These are phyloP conservation scores for Saguinus imperator DNA, from an alignment of 2,113 vertebrate species.

Conservation along the genomic window DNA sequence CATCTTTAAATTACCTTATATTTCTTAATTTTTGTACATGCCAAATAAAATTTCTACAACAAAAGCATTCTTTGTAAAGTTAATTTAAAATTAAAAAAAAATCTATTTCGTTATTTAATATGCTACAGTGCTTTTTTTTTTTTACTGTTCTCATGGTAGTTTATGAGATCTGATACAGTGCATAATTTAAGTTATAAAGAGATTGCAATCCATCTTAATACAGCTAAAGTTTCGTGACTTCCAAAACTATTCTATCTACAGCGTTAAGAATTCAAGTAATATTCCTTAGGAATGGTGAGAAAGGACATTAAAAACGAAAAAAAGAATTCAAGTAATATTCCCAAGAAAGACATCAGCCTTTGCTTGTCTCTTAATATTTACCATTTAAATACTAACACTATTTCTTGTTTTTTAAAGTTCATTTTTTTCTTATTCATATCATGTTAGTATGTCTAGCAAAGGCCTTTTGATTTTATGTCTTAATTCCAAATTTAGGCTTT, in stretches of 20 bases:
- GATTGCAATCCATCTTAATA: not conserved
- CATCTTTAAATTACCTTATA: not conserved
- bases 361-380: conserved; percentile 36
- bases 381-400: not conserved
- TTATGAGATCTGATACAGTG: not conserved
- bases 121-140: not conserved
- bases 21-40: not conserved
- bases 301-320: no score
- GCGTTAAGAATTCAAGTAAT: conserved; percentile 21
- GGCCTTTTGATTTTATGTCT: conserved; percentile 18
- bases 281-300: no score
- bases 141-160: no score
- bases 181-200: conserved; percentile 2
- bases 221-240: not conserved
- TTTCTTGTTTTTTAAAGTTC: not conserved
- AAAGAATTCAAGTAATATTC: not conserved
- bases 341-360: not conserved
- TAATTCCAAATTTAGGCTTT: conserved; percentile 22
- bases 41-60: conserved; percentile 4
- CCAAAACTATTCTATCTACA: not conserved
- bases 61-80: not conserved
- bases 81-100: not conserved
- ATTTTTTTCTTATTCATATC: not conserved
- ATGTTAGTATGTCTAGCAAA: not conserved
- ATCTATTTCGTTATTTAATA: not conserved